Conservation (phyloP, 1,140 invertebrate species). For the Diprion similis region DNA sequence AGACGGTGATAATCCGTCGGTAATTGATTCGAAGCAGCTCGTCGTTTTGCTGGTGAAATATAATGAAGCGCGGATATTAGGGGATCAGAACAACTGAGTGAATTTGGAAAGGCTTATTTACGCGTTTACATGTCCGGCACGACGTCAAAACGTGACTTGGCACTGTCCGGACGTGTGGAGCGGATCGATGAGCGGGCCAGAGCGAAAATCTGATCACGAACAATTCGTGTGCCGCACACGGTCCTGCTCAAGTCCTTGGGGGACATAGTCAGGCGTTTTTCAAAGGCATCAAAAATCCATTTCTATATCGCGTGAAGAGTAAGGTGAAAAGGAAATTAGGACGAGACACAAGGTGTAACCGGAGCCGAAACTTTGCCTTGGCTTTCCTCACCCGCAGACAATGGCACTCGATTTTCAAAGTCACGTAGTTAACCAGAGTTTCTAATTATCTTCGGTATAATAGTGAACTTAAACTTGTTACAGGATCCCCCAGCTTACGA, state of each 20-base stretch:
- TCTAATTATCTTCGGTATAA: not conserved
- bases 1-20: too few species aligned
- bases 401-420: too few species aligned
- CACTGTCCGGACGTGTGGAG: not conserved
- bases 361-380: too few species aligned
- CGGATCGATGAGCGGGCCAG: not conserved
- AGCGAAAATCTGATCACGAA: not conserved
- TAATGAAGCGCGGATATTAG: too few species aligned
- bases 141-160: not conserved
- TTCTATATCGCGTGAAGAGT: conserved; percentile 14
- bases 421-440: too few species aligned
- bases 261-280: not conserved
- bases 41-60: too few species aligned
- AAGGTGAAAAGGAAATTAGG: conserved; percentile 9
- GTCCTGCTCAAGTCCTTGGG: not conserved
- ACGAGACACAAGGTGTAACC: not conserved
- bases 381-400: too few species aligned
- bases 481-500: conserved; percentile 62
- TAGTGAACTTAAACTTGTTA: conserved; percentile 32
- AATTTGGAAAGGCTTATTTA: not conserved
- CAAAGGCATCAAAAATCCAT: conserved; percentile 9
- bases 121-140: not conserved
- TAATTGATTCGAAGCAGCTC: too few species aligned
- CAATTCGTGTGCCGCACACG: not conserved
- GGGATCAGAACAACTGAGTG: too few species aligned